phyloP scores from a whole-genome alignment of 2,888 invertebrate species.

The Macrosoma leucophasiata region DNA sequence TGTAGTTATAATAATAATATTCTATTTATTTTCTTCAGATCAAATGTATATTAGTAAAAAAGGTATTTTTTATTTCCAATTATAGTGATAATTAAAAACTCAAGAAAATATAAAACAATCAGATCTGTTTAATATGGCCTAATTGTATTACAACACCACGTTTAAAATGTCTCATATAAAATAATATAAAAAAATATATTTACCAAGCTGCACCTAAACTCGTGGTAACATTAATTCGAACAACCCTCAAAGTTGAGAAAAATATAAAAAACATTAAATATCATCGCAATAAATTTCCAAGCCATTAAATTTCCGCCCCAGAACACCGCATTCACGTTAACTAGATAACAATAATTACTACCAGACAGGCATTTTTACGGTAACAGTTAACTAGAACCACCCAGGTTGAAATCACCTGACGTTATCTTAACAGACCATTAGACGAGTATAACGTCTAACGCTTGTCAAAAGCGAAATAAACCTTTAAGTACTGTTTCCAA shows the following conservation, averaged over 20 bases:
- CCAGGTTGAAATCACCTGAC: constrained; percentile 35
- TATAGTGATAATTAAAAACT: no score
- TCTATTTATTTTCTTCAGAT: no score
- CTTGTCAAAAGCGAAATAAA: constrained; percentile 44
- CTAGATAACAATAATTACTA: no score
- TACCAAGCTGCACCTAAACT: no score
- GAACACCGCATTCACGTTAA: not conserved
- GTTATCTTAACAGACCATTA: constrained; percentile 65
- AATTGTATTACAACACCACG: no score
- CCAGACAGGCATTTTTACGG: constrained; percentile 19
- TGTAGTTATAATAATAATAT: no score
- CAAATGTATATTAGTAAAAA: no score
- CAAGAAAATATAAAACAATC: no score
- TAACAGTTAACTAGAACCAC: constrained; percentile 24
- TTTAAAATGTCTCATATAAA: no score
- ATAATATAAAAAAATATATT: no score
- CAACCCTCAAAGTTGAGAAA: not conserved
- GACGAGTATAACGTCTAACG: constrained; percentile 46
- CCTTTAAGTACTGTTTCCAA: constrained; percentile 35
- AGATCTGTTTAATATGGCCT: no score
- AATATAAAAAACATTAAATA: not conserved
- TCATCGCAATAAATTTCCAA: not conserved
- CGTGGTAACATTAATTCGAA: not conserved
- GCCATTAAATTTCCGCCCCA: constrained; percentile 1
- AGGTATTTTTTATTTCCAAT: no score